Evolutionary conservation across 2,797 vertebrate species (phyloP).

Genomic region (Platalea minor): DNA sequence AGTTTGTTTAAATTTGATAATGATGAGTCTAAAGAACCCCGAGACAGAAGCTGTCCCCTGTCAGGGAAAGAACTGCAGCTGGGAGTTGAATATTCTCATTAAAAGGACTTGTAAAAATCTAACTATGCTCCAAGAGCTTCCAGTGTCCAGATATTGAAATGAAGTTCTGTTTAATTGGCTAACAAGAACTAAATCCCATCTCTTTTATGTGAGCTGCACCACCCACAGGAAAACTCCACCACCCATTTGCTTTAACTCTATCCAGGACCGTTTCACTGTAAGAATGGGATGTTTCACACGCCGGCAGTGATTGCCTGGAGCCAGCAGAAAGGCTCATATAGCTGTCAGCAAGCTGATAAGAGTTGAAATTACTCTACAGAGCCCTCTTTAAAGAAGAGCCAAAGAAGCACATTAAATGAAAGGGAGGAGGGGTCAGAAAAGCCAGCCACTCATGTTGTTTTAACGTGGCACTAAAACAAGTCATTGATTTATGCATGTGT

Average conservation of each 20-base stretch:
- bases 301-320: slow-evolving; percentile 67
- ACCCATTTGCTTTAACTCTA: slow-evolving; percentile 40
- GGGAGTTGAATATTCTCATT: slow-evolving; percentile 15
- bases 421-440: slow-evolving; percentile 77
- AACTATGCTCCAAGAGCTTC: not conserved
- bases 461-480: slow-evolving; percentile 76
- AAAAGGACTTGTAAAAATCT: slow-evolving; percentile 17
- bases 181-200: not conserved
- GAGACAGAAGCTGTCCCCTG: slow-evolving; percentile 38
- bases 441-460: slow-evolving; percentile 72
- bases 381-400: slow-evolving; percentile 77
- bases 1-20: slow-evolving; percentile 47
- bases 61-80: slow-evolving; percentile 27
- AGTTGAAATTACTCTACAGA: slow-evolving; percentile 76
- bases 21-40: not conserved
- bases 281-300: slow-evolving; percentile 74
- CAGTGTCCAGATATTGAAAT: not conserved
- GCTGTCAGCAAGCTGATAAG: slow-evolving; percentile 83
- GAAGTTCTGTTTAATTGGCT: not conserved
- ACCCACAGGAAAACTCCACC: slow-evolving; percentile 17
- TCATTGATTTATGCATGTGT: slow-evolving; percentile 74
- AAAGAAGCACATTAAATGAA: slow-evolving; percentile 75
- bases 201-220: not conserved
- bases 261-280: slow-evolving; percentile 25
- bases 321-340: slow-evolving; percentile 78